phyloP scores from a whole-genome alignment of 2,888 invertebrate genomes.

The Ennomos quercinarius region DNA sequence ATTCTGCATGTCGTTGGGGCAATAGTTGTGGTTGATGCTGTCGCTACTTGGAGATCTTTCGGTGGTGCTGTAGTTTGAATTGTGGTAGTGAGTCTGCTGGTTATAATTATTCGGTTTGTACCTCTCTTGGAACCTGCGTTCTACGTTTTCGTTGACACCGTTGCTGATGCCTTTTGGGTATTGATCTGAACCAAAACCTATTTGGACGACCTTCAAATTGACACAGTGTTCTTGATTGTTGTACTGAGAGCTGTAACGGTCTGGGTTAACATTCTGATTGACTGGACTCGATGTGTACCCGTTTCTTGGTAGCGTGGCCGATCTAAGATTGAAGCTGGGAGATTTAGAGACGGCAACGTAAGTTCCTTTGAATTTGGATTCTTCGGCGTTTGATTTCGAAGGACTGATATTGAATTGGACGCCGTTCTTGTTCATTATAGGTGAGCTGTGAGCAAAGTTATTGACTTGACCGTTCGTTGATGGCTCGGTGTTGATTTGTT shows the following conservation, averaged over 20 bases:
- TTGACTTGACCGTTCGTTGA: conserved; percentile 63
- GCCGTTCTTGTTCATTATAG: conserved; percentile 84
- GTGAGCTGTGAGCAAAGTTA: conserved; percentile 80
- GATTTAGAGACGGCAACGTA: conserved; percentile 75
- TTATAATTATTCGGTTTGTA: conserved; percentile 77
- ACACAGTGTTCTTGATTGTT: conserved; percentile 83
- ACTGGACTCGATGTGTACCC: conserved; percentile 80
- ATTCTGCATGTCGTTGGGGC: conserved; percentile 75
- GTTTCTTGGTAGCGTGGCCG: conserved; percentile 90
- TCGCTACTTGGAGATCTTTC: conserved; percentile 78
- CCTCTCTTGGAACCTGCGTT: conserved; percentile 81
- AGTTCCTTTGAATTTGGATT: conserved; percentile 73
- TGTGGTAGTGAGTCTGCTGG: conserved; percentile 70
- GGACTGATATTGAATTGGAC: conserved; percentile 83
- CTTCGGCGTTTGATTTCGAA: conserved; percentile 76
- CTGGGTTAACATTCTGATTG: conserved; percentile 76
- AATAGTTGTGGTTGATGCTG: conserved; percentile 78
- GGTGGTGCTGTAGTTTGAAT: conserved; percentile 71
- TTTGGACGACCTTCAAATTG: conserved; percentile 86
- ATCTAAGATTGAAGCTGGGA: conserved; percentile 82
- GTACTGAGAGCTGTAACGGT: conserved; percentile 82
- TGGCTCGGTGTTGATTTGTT: conserved; percentile 55
- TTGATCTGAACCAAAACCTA: conserved; percentile 86
- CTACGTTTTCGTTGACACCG: conserved; percentile 75
- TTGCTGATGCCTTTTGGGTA: conserved; percentile 84